Evolutionary conservation across 2,888 invertebrate genomes (phyloP), one percentile per base, ranked within the genome.

Genomic region (Celastrina argiolus): DNA sequence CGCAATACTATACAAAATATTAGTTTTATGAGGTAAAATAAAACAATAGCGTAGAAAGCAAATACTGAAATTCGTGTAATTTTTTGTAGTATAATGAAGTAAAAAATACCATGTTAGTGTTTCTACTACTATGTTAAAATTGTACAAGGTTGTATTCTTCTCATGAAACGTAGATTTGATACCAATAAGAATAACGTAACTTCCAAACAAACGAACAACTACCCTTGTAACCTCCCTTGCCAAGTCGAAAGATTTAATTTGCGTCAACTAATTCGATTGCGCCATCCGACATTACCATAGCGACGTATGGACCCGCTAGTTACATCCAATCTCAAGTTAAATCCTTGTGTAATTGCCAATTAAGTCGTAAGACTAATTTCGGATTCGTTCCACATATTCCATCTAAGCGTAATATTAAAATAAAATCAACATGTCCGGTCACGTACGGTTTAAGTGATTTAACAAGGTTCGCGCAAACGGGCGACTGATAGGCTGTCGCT

Each of bases 381-480:
- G 61, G 22, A 61, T 61, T 61, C 61, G 22, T 39, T 36, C 61
- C 61, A 61, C 61, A 61, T 39, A 39, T 36, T 61, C 61, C 61
- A 61, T 61, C 59, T 59, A 36, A 39, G 36, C 22, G 39, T 36
- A 61, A 61, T 39, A 61, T 61, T 61, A 61, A 61, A 61, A 61
- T 61, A 39, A 61, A 39, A 61, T 61, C 39, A 61, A 39, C 61
- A 61, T 61, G 36, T 36, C 34, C 61, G 39, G 61, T 61, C 61
- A 61, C 61, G 61, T 61, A 39, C 61, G 61, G 36, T 18, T 18
- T 34, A 59, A 59, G 61, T 61, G 61, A 39, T 61, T 39, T 61
- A 39, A 39, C 51, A 26, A 12, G 8, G 51, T 51, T 6, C 12
- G 26, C 1, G 51, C 22, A 51, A 5, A 26, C 51, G 51, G 26